phyloP scores from a whole-genome alignment of 2,888 invertebrate genomes.

The Lithodes maja region DNA sequence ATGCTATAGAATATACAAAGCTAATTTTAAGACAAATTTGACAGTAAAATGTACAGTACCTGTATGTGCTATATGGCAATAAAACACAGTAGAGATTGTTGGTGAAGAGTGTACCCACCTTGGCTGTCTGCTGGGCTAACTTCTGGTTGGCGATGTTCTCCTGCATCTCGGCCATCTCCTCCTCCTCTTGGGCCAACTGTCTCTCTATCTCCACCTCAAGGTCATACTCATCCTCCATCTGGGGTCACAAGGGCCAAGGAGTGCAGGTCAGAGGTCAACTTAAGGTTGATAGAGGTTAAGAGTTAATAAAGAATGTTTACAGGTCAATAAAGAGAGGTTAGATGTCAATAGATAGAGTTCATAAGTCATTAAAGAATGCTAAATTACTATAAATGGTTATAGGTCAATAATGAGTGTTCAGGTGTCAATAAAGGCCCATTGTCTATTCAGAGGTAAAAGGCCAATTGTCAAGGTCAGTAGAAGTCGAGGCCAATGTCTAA shows the following conservation, averaged over 20 bases:
- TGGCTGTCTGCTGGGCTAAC: slow-evolving; percentile 56
- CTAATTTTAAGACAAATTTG: neutral
- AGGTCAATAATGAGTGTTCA: no score
- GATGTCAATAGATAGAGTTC: no score
- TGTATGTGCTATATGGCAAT: neutral
- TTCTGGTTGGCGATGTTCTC: slow-evolving; percentile 70
- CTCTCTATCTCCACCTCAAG: slow-evolving; percentile 84
- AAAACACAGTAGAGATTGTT: neutral
- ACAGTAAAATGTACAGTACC: neutral
- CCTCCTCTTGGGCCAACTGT: slow-evolving; percentile 76
- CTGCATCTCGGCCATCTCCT: slow-evolving; percentile 69
- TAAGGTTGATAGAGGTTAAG: no score
- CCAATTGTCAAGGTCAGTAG: no score
- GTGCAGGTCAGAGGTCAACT: neutral
- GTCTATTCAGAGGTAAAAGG: no score
- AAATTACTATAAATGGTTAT: no score
- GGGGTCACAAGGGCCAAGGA: slow-evolving; percentile 72
- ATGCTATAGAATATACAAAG: neutral
- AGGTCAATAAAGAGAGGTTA: no score
- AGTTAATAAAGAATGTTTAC: no score
- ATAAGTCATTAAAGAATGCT: no score
- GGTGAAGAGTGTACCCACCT: slow-evolving; percentile 31
- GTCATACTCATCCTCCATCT: slow-evolving; percentile 94
- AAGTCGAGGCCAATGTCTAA: no score
- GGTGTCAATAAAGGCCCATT: no score